These are phyloP conservation scores for Lytechinus variegatus DNA, from an alignment of 35 echinoderm and acorn worm species.

Conservation along the genomic window DNA sequence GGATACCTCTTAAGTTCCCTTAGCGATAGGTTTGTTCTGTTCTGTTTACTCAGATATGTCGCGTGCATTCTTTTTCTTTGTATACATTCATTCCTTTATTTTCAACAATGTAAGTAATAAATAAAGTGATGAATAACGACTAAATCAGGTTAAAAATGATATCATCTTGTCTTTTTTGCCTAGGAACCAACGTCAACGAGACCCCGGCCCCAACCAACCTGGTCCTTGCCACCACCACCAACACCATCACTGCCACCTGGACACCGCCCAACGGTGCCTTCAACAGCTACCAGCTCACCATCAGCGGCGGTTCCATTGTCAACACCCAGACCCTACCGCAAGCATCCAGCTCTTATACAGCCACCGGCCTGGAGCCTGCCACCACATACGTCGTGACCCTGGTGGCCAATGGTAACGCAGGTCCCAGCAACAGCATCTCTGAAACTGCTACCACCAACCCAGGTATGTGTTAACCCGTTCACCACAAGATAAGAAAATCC, in stretches of 20 bases:
- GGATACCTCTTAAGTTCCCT: no score
- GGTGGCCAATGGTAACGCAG: not conserved
- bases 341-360: not conserved
- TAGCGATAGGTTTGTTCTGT: no score
- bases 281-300: conserved; percentile 36
- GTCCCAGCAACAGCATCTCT: not conserved
- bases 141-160: no score
- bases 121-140: no score
- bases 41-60: no score
- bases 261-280: conserved; percentile 23
- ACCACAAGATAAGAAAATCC: no score
- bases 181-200: not conserved
- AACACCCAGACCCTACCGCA: not conserved
- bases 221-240: not conserved
- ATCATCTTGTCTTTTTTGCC: not conserved
- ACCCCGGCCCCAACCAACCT: conserved; percentile 43
- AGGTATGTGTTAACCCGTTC: not conserved
- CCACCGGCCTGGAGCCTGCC: not conserved
- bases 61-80: no score
- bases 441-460: not conserved
- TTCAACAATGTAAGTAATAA: no score
- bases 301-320: not conserved
- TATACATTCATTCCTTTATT: no score
- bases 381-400: not conserved
- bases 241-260: not conserved